Base-by-base conservation (phyloP, 2,113 vertebrate species). In the Thinocorus orbignyianus region DNA sequence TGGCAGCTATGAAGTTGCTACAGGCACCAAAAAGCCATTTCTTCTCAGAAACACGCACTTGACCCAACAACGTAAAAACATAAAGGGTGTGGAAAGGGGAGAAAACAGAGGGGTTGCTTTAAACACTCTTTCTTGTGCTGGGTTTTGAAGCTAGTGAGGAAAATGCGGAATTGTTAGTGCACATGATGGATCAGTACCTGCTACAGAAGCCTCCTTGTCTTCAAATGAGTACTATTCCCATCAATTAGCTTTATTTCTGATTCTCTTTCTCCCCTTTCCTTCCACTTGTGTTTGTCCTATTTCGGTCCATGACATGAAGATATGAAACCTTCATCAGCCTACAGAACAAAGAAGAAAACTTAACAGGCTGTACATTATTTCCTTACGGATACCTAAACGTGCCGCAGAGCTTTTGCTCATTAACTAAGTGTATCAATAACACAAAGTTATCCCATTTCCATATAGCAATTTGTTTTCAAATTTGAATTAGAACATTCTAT, bases 121-220 rank as follows among this genome's bases (percentile, higher is more conserved):
- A 31, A 86, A 61, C 15, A 39, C 4, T 23, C 31, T 44, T 73
- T 62, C 42, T 64, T 39, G 15, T 49, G 68, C 49, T 73, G 55
- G 49, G 17, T 70, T 60, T 54, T 92, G 68, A 87, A 87, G 44
- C 13, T 54, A 26, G 20, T 16, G 17, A 54, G 39, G 46, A 76
- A 54, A 71, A 80, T 0, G 1, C 7, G 66, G 0, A 57, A n/a
- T 61, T 61, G 15, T 3, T 64, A 16, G 11, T 48, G 61, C 31
- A 72, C 12, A 7, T 13, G 28, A 41, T 13, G 35, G 26, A 78
- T 44, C 39, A 51, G 10, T 30, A 89, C 22, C 66, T 79, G 11
- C 48, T 73, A 20, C 22, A 35, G 61, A 87, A 92, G 57, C 14
- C 10, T 54, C 49, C 28, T 18, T 22, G 14, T 24, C 48, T 83